Evolutionary conservation across 1,140 invertebrate genomes (phyloP).

Genomic region (Dinoponera quadriceps): DNA sequence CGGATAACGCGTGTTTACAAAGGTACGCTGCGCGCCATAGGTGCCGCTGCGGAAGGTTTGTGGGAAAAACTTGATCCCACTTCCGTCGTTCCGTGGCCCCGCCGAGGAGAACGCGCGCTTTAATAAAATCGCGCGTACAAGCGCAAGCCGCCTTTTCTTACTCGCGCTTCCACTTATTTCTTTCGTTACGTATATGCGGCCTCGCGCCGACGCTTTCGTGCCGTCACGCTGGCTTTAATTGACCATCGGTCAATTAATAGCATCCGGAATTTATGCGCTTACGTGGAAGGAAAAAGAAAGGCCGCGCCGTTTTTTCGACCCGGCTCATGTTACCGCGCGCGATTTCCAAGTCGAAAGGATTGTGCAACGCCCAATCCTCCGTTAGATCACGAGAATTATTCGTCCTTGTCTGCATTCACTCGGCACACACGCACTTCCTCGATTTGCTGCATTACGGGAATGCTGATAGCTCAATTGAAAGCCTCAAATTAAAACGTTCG

Average conservation of each 20-base stretch:
- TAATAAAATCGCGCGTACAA: conserved; percentile 37
- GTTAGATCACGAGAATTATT: not conserved
- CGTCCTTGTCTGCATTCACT: no score
- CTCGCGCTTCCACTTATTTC: conserved; percentile 3
- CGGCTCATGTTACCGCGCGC: not conserved
- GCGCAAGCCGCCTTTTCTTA: conserved; percentile 7
- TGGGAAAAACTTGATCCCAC: conserved; percentile 63
- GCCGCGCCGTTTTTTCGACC: not conserved
- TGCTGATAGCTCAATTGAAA: not conserved
- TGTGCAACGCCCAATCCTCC: not conserved
- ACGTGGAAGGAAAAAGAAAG: not conserved
- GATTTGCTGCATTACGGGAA: not conserved
- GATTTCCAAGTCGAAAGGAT: not conserved
- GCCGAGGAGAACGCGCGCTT: not conserved
- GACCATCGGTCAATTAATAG: conserved; percentile 22
- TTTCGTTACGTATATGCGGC: not conserved
- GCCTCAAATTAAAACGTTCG: not conserved
- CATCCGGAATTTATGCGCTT: conserved; percentile 8
- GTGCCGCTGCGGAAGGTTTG: conserved; percentile 11
- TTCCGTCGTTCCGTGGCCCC: conserved; percentile 46
- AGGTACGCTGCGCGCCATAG: conserved; percentile 18
- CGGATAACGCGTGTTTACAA: conserved; percentile 44
- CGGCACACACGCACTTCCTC: no score
- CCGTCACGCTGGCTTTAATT: conserved; percentile 11
- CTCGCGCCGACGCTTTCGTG: not conserved